Evolutionary conservation across 2,888 invertebrate genomes (phyloP), one percentile per base, ranked within the genome.

Genomic region (Himalopsyche kuldschensis): DNA sequence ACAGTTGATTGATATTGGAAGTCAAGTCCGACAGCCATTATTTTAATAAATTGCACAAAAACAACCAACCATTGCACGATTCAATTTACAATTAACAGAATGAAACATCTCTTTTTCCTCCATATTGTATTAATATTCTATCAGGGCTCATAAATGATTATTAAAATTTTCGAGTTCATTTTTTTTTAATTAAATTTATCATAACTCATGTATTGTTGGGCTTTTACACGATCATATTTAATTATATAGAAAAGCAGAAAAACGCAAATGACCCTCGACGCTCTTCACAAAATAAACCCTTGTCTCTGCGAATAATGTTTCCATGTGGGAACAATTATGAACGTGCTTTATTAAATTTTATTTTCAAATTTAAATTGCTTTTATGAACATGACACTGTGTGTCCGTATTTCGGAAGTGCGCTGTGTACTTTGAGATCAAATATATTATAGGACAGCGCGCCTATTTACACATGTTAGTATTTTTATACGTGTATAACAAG

Each of bases 331-430:
- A 63, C 76, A 69, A 78, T 82, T 82, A 78, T 69, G 41, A 35
- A 82, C 82, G 48, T 31, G 78, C 63, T 63, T 78, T 78, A 78
- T 78, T 82, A 75, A 78, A 82, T 82, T 76, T 32, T 82, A 82
- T 55, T 78, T 55, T 77, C 6, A 81, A 80, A 77, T 46, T 76
- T 76, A 41, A 76, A 76, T 76, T 41, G 76, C 76, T 76, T 76
- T 76, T 76, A 41, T 41, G 76, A 76, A 76, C 76, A 76, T 41
- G 41, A 35, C 76, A 41, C 76, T 69, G 69, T 48, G 15, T 69
- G 69, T 69, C 69, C 69, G 24, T 69, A 69, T 27, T 69, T 69
- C 27, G 69, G 69, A 69, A 27, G 27, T 69, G 24, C 69, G 69
- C 4, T 69, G 69, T 69, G 27, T 27, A 27, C 69, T 27, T 27